Evolutionary conservation across 2,797 vertebrate species (phyloP).

Genomic region (Crax fasciolata): DNA sequence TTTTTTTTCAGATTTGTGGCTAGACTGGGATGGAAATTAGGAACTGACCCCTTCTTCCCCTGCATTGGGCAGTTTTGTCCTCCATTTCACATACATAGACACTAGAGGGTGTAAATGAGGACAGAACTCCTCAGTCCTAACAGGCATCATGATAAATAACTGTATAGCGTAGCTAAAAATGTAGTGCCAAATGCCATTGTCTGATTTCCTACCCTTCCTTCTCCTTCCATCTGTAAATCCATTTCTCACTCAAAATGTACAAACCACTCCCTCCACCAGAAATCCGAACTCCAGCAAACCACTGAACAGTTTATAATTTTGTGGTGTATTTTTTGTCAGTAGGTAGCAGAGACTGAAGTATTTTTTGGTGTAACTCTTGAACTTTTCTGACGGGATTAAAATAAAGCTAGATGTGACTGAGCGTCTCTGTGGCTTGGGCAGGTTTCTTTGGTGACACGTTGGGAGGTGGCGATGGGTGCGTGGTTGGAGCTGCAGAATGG

Average conservation of each 20-base stretch:
- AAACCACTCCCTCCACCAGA: slow-evolving; percentile 67
- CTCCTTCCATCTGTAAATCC: slow-evolving; percentile 84
- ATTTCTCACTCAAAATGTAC: slow-evolving; percentile 81
- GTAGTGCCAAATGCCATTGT: slow-evolving; percentile 79
- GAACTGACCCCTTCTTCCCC: slow-evolving; percentile 53
- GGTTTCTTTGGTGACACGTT: not conserved
- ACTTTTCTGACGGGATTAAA: slow-evolving; percentile 88
- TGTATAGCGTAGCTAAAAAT: slow-evolving; percentile 79
- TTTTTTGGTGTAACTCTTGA: slow-evolving; percentile 89
- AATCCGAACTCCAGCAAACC: slow-evolving; percentile 67
- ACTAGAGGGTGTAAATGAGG: slow-evolving; percentile 58
- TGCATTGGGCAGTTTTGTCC: slow-evolving; percentile 58
- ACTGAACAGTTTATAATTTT: slow-evolving; percentile 86
- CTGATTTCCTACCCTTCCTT: slow-evolving; percentile 53
- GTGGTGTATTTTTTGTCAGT: slow-evolving; percentile 89
- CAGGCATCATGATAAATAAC: slow-evolving; percentile 75
- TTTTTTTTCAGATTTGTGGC: slow-evolving; percentile 36
- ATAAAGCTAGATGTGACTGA: slow-evolving; percentile 89
- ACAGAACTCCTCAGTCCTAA: slow-evolving; percentile 65
- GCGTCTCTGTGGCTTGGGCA: slow-evolving; percentile 29
- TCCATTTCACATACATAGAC: slow-evolving; percentile 34
- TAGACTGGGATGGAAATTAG: slow-evolving; percentile 61
- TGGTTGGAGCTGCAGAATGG: not conserved
- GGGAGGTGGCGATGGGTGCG: not conserved
- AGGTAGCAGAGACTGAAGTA: slow-evolving; percentile 89